Evolutionary conservation across 1,140 invertebrate genomes (phyloP), one percentile per base, ranked within the genome.

Genomic region (Trichonephila inaurata): DNA sequence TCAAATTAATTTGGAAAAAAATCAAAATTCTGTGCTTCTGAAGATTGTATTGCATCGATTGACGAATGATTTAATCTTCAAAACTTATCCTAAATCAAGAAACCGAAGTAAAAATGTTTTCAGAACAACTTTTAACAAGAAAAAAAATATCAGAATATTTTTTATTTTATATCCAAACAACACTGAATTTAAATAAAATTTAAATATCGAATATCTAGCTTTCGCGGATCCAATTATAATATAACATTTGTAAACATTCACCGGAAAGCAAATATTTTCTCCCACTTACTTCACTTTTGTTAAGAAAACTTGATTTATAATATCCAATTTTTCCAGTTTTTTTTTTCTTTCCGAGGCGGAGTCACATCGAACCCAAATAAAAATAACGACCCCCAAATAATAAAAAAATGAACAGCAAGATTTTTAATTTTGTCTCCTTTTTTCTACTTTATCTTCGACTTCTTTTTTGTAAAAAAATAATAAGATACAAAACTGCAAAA

Each of bases 401-500:
- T 69, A 92, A 28, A 82, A 16, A 92, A 69, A 85, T 8, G 58
- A 92, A 83, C 21, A 61, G 10, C 89, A 60, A 81, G 92, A 87
- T 81, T 91, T 92, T 93, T 93, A 93, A 88, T 93, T 93, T 93
- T 93, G 40, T 88, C 40, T 61, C 58, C 5, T 92, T 91, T 66
- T 44, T 51, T 51, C 51, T 51, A 51, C 64, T 51, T 93, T 88
- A 88, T 91, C 72, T 33, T 82, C 33, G n/a, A 77, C 89, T 88
- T 88, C n/a, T 83, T 51, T 51, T 51, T 51, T 62, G 18, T 60
- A 58, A 69, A 92, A 19, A 87, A 92, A 92, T 69, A 64, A 61
- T 12, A 44, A 44, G 18, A 89, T 58, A 83, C 28, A 83, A 83
- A 77, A 40, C 72, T 40, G 24, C 18, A 14, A 40, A 77, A 77